These are phyloP conservation scores for Pseudomugil gertrudae DNA, from an alignment of 2,797 vertebrate species.

Conservation along the genomic window DNA sequence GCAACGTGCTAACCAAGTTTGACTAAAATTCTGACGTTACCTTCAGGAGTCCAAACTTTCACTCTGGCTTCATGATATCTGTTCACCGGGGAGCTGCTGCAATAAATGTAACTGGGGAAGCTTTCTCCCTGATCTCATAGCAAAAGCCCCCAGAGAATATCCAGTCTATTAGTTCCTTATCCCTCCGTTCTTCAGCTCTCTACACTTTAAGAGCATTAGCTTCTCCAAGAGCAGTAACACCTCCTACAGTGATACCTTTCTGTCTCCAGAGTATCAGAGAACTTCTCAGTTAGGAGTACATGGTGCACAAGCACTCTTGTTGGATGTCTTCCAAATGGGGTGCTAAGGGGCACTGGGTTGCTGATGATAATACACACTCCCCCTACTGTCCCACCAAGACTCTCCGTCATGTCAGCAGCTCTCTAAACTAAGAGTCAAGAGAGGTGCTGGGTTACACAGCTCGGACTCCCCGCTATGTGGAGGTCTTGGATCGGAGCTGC, in stretches of 20 bases:
- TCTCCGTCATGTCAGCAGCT: conserved; percentile 76
- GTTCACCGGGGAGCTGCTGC: conserved; percentile 39
- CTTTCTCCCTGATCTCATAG: conserved; percentile 55
- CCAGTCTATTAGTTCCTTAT: conserved; percentile 56
- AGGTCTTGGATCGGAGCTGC: conserved; percentile 68
- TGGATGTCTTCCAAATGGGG: conserved; percentile 59
- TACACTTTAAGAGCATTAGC: conserved; percentile 68
- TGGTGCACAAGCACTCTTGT: conserved; percentile 55
- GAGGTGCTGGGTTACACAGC: conserved; percentile 65
- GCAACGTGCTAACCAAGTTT: conserved; percentile 29
- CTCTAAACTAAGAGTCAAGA: conserved; percentile 61
- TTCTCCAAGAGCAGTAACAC: conserved; percentile 52
- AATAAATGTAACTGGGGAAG: conserved; percentile 52
- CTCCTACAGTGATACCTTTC: conserved; percentile 31
- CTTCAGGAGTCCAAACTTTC: conserved; percentile 7
- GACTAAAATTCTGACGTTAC: conserved; percentile 15
- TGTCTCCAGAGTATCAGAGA: conserved; percentile 50
- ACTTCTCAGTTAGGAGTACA: conserved; percentile 46
- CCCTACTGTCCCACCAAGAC: conserved; percentile 60
- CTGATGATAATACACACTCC: conserved; percentile 67
- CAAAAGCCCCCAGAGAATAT: conserved; percentile 62
- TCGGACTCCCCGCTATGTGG: conserved; percentile 58
- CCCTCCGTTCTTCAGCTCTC: conserved; percentile 44
- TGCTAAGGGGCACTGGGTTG: conserved; percentile 38
- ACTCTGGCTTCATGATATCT: conserved; percentile 25